Conservation (phyloP, 2,113 vertebrate species). For the Solea senegalensis region DNA sequence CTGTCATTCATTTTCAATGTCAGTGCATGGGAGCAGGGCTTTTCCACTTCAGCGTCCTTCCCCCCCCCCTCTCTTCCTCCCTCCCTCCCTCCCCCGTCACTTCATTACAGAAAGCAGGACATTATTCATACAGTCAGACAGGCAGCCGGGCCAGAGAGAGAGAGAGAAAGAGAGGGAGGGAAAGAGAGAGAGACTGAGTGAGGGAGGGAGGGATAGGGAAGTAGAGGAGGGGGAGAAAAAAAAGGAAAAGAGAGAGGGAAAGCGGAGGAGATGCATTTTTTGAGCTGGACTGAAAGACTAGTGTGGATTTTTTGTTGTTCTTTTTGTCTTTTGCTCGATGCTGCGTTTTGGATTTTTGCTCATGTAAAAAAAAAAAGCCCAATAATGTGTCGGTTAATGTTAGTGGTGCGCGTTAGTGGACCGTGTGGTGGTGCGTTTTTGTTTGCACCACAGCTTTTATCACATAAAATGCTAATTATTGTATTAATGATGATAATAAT, state of each 20-base stretch:
- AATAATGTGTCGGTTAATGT: constrained; percentile 56
- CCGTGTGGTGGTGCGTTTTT: not conserved
- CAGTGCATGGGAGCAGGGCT: constrained; percentile 81
- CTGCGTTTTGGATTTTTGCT: constrained; percentile 66
- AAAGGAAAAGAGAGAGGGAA: constrained; percentile 59
- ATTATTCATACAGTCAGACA: constrained; percentile 91
- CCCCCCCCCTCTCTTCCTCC: constrained; percentile 69
- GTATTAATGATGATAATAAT: no score
- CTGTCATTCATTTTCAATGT: constrained; percentile 97
- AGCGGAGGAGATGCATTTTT: constrained; percentile 74
- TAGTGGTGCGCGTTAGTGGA: not conserved
- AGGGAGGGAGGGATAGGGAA: constrained; percentile 34
- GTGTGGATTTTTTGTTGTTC: constrained; percentile 49
- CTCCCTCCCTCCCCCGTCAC: constrained; percentile 77
- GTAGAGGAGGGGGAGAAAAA: constrained; percentile 61
- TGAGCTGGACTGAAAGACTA: constrained; percentile 72
- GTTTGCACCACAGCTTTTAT: constrained; percentile 5
- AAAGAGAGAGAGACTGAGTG: constrained; percentile 38
- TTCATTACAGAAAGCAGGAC: constrained; percentile 89
- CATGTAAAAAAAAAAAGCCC: not conserved
- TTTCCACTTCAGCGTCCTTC: constrained; percentile 73
- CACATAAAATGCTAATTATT: not conserved
- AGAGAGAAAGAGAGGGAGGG: constrained; percentile 37
- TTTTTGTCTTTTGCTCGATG: constrained; percentile 48
- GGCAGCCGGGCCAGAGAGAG: constrained; percentile 81